Evolutionary conservation across 2,888 invertebrate genomes (phyloP).

Genomic region (Eulithis prunata): DNA sequence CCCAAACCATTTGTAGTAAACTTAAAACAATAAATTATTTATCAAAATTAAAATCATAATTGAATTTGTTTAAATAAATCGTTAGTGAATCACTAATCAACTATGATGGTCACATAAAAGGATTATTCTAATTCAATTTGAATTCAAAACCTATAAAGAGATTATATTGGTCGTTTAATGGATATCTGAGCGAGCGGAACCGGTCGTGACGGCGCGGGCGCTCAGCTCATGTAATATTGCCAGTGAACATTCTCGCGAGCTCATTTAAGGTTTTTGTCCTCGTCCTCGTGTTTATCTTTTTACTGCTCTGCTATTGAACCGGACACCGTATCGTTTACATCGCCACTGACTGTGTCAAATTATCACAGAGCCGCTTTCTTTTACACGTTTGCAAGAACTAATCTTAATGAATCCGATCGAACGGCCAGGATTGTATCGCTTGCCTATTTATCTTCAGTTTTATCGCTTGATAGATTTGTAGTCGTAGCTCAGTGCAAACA

Average conservation of each 20-base stretch:
- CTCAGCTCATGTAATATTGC: slow-evolving; percentile 65
- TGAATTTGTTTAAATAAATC: slow-evolving; percentile 19
- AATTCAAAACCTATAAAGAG: slow-evolving; percentile 60
- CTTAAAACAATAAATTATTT: not conserved
- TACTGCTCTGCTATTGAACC: slow-evolving; percentile 63
- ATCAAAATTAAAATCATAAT: slow-evolving; percentile 5
- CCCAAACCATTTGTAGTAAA: no score
- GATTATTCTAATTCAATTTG: slow-evolving; percentile 63
- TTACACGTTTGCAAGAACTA: slow-evolving; percentile 38
- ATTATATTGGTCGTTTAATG: slow-evolving; percentile 64
- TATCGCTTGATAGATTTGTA: slow-evolving; percentile 39
- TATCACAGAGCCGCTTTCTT: slow-evolving; percentile 46
- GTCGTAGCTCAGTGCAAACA: slow-evolving; percentile 34
- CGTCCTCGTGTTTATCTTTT: slow-evolving; percentile 68
- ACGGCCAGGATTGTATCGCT: slow-evolving; percentile 33
- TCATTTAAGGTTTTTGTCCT: slow-evolving; percentile 72
- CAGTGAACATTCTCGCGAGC: slow-evolving; percentile 68
- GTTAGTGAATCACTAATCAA: slow-evolving; percentile 27
- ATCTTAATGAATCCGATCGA: slow-evolving; percentile 45
- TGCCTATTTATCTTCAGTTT: slow-evolving; percentile 37
- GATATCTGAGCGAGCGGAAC: slow-evolving; percentile 59
- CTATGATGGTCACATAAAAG: slow-evolving; percentile 39
- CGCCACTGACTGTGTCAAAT: slow-evolving; percentile 54
- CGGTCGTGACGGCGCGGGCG: slow-evolving; percentile 56
- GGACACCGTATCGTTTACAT: slow-evolving; percentile 59